Evolutionary conservation across 1,140 invertebrate genomes (phyloP).

Genomic region (Oedothorax gibbosus): DNA sequence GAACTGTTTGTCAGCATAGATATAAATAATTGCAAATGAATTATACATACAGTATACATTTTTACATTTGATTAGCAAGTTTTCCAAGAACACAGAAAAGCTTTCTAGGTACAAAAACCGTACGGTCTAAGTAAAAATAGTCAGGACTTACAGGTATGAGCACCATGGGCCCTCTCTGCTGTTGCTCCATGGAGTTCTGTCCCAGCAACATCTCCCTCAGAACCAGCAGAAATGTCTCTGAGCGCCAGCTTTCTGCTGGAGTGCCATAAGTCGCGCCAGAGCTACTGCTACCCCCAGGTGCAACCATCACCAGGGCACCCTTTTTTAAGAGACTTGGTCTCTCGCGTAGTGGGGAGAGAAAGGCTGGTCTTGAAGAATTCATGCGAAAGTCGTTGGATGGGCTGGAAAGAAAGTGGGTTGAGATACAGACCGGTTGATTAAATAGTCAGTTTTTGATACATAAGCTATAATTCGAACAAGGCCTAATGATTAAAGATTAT

Average conservation of each 20-base stretch:
- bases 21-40: no score
- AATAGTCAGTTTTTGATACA: slow-evolving; percentile 6
- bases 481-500: no score
- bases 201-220: slow-evolving; percentile 88
- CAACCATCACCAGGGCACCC: slow-evolving; percentile 33
- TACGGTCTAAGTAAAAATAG: no score
- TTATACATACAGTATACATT: no score
- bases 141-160: slow-evolving; percentile 8
- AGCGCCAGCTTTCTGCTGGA: slow-evolving; percentile 78
- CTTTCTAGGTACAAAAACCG: no score
- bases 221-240: slow-evolving; percentile 82
- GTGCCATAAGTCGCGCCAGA: slow-evolving; percentile 11
- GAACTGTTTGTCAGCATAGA: no score
- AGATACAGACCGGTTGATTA: no score
- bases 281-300: slow-evolving; percentile 11
- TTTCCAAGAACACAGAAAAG: no score
- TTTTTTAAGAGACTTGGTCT: slow-evolving; percentile 48
- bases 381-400: slow-evolving; percentile 1
- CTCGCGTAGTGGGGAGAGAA: slow-evolving; percentile 22
- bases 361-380: slow-evolving; percentile 30
- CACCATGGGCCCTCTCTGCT: slow-evolving; percentile 14
- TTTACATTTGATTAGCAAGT: no score
- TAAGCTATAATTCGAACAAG: no score
- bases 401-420: not conserved
- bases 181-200: slow-evolving; percentile 68